A percentile compares a stretch with the other conserved stretches of the same genome.
phyloP scores from a whole-genome alignment of 2,888 invertebrate species.

The Eristalis pertinax region DNA sequence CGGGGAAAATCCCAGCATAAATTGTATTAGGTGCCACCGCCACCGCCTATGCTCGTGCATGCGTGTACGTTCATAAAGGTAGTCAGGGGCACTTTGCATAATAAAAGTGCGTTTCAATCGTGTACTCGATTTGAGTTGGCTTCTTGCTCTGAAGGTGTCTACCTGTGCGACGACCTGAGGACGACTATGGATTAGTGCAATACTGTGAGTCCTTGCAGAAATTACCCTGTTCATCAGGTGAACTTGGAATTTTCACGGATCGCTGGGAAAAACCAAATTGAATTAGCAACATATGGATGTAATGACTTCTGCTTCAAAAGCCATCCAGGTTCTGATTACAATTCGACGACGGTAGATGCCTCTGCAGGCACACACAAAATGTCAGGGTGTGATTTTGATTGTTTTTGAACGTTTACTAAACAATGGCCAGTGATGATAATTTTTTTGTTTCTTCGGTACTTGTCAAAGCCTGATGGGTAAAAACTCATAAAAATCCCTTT shows the following conservation, averaged over 20 bases:
- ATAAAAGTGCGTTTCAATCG: conserved; percentile 33
- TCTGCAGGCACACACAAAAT: conserved; percentile 10
- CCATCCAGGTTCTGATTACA: conserved; percentile 20
- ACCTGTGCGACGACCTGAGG: conserved; percentile 33
- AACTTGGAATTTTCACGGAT: conserved; percentile 33
- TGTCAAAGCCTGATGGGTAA: not conserved
- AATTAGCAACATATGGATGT: conserved; percentile 54
- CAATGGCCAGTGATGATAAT: conserved; percentile 35
- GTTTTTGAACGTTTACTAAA: conserved; percentile 40
- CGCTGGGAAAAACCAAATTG: conserved; percentile 47
- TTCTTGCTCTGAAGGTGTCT: conserved; percentile 36
- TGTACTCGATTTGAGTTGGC: conserved; percentile 53
- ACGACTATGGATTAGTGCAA: conserved; percentile 48
- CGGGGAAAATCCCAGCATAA: conserved; percentile 63
- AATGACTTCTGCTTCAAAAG: conserved; percentile 45
- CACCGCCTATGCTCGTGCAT: conserved; percentile 11
- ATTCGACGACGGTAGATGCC: conserved; percentile 12
- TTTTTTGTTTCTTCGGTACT: not conserved
- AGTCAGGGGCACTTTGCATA: conserved; percentile 59
- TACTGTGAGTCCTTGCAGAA: conserved; percentile 13
- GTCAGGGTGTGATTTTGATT: conserved; percentile 30
- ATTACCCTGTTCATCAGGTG: conserved; percentile 50
- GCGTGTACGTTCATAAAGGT: conserved; percentile 33
- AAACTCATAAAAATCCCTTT: not conserved
- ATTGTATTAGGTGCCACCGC: conserved; percentile 22